Evolutionary conservation across 2,113 vertebrate species (phyloP), one percentile per base, ranked within the genome.

Genomic region (Varanus salvator): DNA sequence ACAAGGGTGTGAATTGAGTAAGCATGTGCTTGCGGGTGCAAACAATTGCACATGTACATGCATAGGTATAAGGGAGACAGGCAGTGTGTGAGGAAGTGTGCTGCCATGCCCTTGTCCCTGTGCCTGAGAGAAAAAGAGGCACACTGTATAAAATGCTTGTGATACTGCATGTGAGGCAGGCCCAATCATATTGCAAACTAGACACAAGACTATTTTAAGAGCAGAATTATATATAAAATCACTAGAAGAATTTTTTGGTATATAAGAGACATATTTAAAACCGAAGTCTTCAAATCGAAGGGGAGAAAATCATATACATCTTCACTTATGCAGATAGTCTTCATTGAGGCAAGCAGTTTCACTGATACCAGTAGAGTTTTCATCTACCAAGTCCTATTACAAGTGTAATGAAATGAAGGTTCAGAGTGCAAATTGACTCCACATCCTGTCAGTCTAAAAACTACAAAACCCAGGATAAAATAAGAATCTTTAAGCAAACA

Each of bases 231-330:
- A 84, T 90, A 86, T 92, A 89, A 89, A 17, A 83, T 89, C 87
- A 92, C 87, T 83, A 92, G n/a, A 19, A 75, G 0, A 27, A 69
- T 69, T 69, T 69, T 66, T 69, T 69, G 25, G 38, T 44, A 69
- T 69, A 27, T 69, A 69, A 94, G 66, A 94, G 91, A 91, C 87
- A 66, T 57, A 93, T 94, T 92, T 81, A 83, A 75, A 94, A 75
- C 54, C 11, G 9, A 52, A 68, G 9, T 52, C n/a, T 84, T 50
- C 21, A 48, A n/a, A 66, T 64, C 31, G 50, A 64, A 48, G 17
- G 52, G 54, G 23, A 25, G 9, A 44, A 4, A 60, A 15, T 57
- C 50, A 6, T 82, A 14, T 25, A 14, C 38, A 80, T 44, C 34
- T 86, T 71, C 57, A 72, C n/a, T 75, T n/a, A 38, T 38, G 71